Conservation (phyloP, 2,888 invertebrate species). For the Hipparchia semele region DNA sequence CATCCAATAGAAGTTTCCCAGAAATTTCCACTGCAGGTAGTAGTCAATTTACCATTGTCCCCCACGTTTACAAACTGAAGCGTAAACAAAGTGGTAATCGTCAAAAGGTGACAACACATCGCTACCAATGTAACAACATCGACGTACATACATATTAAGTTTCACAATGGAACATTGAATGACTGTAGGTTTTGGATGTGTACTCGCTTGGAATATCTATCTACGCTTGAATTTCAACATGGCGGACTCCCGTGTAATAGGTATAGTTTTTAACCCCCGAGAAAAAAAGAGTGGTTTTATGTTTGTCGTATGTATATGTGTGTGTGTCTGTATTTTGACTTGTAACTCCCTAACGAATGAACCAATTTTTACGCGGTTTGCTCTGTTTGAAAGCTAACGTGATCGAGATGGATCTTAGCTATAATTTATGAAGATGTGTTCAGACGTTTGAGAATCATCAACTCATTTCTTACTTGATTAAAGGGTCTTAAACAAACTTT, state of each 20-base stretch:
- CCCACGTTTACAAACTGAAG: slow-evolving; percentile 16
- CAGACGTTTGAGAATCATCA: too few relatives aligned
- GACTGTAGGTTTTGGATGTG: slow-evolving; percentile 58
- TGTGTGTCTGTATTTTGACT: too few relatives aligned
- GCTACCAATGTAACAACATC: slow-evolving; percentile 20
- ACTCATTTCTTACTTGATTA: too few relatives aligned
- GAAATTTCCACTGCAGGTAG: neutral
- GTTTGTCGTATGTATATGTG: too few relatives aligned
- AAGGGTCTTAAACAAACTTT: too few relatives aligned
- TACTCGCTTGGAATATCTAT: slow-evolving; percentile 63
- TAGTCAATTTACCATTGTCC: slow-evolving; percentile 10
- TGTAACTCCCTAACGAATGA: too few relatives aligned
- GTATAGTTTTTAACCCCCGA: neutral
- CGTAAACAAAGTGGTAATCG: slow-evolving; percentile 20
- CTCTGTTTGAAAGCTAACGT: too few relatives aligned
- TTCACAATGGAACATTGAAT: slow-evolving; percentile 72
- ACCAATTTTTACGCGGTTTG: too few relatives aligned
- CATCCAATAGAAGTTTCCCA: slow-evolving; percentile 11
- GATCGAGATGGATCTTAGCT: too few relatives aligned
- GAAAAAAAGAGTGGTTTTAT: too few relatives aligned
- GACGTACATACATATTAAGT: slow-evolving; percentile 53
- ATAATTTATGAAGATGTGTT: too few relatives aligned
- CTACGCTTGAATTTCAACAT: slow-evolving; percentile 41
- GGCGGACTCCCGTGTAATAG: neutral
- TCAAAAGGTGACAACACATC: slow-evolving; percentile 22